Conservation (phyloP, 2,113 vertebrate species). For the Siphamia tubifer region DNA sequence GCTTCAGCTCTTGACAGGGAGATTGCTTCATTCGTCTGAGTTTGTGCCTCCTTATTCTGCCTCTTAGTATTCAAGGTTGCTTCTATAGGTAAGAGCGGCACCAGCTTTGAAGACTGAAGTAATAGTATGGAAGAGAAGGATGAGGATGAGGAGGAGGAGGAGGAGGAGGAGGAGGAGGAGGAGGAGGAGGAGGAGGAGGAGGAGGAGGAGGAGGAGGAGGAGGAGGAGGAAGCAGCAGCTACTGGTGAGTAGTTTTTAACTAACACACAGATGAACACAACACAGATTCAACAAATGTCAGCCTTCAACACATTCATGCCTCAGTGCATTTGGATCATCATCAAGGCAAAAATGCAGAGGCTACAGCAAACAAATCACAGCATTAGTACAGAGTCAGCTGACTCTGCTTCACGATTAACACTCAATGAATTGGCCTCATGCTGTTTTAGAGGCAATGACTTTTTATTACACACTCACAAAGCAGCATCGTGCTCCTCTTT, state of each 20-base stretch:
- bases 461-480: constrained; percentile 1
- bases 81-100: constrained; percentile 31
- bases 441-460: constrained; percentile 24
- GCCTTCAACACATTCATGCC: neutral
- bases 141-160: neutral
- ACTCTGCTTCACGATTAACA: neutral
- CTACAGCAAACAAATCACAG: neutral
- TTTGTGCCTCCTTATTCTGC: constrained; percentile 27
- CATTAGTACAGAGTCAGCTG: neutral
- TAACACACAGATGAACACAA: constrained; percentile 12
- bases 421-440: constrained; percentile 8
- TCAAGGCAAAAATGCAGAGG: neutral
- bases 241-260: too few species aligned
- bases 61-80: constrained; percentile 49
- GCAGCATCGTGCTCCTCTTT: neutral
- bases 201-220: neutral
- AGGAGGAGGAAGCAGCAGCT: too few species aligned
- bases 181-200: neutral
- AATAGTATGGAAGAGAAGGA: neutral
- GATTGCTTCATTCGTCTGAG: constrained; percentile 29
- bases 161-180: too few species aligned
- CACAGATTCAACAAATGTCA: constrained; percentile 9
- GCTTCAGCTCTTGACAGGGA: constrained; percentile 22
- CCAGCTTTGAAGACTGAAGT: constrained; percentile 13
- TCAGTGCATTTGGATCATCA: neutral